Evolutionary conservation across 2,888 invertebrate genomes (phyloP).

Genomic region (Epinotia ramella): DNA sequence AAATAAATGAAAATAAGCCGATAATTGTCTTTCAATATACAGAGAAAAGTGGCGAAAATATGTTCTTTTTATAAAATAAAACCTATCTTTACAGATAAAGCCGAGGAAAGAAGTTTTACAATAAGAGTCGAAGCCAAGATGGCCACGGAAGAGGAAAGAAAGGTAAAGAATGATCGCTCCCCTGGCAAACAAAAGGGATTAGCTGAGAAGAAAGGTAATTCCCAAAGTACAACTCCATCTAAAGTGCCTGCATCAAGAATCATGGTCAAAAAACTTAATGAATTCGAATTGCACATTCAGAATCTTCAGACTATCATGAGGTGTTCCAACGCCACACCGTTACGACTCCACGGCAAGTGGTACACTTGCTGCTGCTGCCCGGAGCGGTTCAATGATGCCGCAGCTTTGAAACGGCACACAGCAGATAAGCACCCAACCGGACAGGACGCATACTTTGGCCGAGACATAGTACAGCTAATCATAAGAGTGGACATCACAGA

Average conservation of each 20-base stretch:
- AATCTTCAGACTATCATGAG: slow-evolving; percentile 37
- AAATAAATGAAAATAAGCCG: slow-evolving; percentile 7
- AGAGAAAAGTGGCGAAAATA: neutral
- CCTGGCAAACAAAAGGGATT: neutral
- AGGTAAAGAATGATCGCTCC: neutral
- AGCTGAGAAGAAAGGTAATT: neutral
- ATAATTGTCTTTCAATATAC: slow-evolving; percentile 22
- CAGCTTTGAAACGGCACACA: slow-evolving; percentile 40
- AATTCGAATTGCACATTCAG: slow-evolving; percentile 59
- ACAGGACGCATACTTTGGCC: slow-evolving; percentile 12
- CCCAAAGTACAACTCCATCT: neutral
- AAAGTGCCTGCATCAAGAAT: neutral
- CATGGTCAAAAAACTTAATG: slow-evolving; percentile 48
- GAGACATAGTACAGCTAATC: slow-evolving; percentile 42
- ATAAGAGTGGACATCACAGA: slow-evolving; percentile 68
- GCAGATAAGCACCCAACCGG: slow-evolving; percentile 22
- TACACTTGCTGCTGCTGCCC: slow-evolving; percentile 43
- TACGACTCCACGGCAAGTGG: slow-evolving; percentile 37
- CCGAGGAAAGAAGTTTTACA: slow-evolving; percentile 19
- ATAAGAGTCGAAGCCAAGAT: slow-evolving; percentile 33
- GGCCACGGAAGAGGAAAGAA: neutral
- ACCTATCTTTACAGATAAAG: slow-evolving; percentile 47
- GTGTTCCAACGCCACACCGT: slow-evolving; percentile 42
- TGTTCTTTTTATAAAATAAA: slow-evolving; percentile 21
- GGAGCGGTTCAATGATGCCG: slow-evolving; percentile 25